Base-by-base conservation (phyloP, 2,113 vertebrate genomes). In the Chloropsis hardwickii region DNA sequence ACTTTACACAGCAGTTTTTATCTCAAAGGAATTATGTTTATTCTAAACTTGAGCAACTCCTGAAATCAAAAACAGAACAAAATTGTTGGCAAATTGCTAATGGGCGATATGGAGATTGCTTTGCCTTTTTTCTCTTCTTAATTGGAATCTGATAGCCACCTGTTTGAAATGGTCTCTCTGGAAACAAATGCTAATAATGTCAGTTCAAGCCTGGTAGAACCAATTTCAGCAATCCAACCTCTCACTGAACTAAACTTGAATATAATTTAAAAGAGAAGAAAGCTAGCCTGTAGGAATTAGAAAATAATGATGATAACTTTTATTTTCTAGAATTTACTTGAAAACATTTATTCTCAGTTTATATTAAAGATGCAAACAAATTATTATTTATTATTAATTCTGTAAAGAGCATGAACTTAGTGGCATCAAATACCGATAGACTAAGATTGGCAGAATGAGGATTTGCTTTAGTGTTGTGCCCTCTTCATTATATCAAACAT, bases 71-170 rank as follows among this genome's bases (percentile, higher is more conserved):
- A 83, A 2, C 76, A 83, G 85, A 94, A 66, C 21, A 90, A 67
- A 93, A 92, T 56, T 66, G 56, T 80, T 95, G 76, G 79, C 71
- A 91, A 70, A 91, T 90, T 83, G 87, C 79, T 95, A 66, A 56
- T 62, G 71, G 71, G 71, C 3, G 23, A 51, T 86, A 56, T 40
- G 93, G 85, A 95, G 44, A 56, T 73, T 62, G 51, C 67, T 85
- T 70, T 14, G 60, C 42, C 28, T 69, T 61, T 95, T 77, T 85
- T 28, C 29, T 90, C 23, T 53, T 86, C 64, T 65, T 93, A 78
- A 86, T 71, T 93, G 56, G 79, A 81, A 86, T 80, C 90, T 90
- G 54, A 66, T 90, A 91, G 56, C 58, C 58, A 80, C 87, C 66
- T 95, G 81, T 94, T 93, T 77, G 71, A 83, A 91, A 81, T 25